These are phyloP conservation scores for Isichthys henryi DNA, from an alignment of 2,113 vertebrate species.

Conservation along the genomic window DNA sequence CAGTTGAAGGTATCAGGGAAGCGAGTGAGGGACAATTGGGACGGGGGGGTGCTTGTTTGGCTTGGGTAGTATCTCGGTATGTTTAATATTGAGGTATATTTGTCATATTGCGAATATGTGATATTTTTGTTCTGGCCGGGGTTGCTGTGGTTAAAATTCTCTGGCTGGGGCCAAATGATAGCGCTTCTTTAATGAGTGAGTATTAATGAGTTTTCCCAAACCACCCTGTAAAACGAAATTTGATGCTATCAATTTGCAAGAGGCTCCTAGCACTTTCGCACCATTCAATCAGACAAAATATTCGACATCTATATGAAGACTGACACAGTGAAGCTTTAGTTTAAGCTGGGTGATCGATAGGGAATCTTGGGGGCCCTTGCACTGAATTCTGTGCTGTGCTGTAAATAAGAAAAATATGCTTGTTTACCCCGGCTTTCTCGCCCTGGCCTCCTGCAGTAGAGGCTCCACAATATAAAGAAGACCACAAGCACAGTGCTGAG, in stretches of 20 bases:
- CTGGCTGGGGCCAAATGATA: neutral
- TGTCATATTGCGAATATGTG: neutral
- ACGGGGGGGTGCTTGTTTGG: no score
- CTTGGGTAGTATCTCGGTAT: neutral
- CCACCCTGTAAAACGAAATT: neutral
- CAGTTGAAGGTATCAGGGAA: neutral
- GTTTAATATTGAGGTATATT: neutral
- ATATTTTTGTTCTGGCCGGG: neutral
- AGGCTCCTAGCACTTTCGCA: neutral
- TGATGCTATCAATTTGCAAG: neutral
- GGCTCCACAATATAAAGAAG: constrained; percentile 51
- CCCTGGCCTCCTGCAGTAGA: constrained; percentile 28
- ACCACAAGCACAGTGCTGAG: constrained; percentile 47
- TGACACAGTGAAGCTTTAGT: neutral
- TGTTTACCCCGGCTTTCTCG: neutral
- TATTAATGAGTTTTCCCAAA: neutral
- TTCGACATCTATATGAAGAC: neutral
- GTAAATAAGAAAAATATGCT: neutral
- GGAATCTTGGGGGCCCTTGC: neutral
- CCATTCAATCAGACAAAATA: neutral
- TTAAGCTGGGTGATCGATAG: neutral
- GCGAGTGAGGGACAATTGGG: no score
- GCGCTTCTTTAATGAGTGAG: neutral
- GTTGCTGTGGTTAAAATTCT: neutral
- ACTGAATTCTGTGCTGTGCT: neutral